A percentile compares a stretch with the other conserved stretches of the same genome.
These are phyloP conservation scores for Meandrina meandrites DNA, from an alignment of 92 coral and sea anemone species.

Conservation along the genomic window DNA sequence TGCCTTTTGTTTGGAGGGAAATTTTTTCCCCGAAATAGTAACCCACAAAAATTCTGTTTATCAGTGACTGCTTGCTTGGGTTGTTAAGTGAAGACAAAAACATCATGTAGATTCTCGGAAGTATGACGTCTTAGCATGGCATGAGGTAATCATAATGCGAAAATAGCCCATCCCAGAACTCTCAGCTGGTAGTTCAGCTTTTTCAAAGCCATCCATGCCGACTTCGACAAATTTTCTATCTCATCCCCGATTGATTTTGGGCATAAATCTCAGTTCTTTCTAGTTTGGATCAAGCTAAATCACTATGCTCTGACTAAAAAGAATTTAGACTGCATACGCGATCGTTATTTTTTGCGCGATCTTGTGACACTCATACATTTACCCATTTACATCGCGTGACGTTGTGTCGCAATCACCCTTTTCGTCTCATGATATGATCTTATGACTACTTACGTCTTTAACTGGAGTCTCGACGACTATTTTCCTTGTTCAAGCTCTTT, in stretches of 20 bases:
- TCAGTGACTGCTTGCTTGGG: background rate
- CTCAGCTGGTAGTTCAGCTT: background rate
- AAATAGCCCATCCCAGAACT: background rate
- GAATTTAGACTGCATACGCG: background rate
- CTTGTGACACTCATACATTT: background rate
- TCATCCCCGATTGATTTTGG: background rate
- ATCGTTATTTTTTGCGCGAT: background rate
- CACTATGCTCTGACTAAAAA: background rate
- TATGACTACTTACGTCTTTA: background rate
- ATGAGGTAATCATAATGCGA: background rate
- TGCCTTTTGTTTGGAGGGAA: background rate
- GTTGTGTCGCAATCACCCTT: background rate
- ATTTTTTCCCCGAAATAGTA: background rate
- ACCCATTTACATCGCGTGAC: background rate
- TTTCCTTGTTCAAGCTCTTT: background rate
- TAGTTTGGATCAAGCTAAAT: background rate
- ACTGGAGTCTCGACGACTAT: background rate
- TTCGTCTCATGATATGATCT: background rate
- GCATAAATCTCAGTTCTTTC: background rate
- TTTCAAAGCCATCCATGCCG: background rate
- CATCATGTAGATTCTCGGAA: background rate
- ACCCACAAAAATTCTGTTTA: constrained; percentile 4
- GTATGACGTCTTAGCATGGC: background rate
- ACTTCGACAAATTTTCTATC: background rate
- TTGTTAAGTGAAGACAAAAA: background rate